Conservation (phyloP, 2,113 vertebrate genomes). For the Oenanthe melanoleuca region DNA sequence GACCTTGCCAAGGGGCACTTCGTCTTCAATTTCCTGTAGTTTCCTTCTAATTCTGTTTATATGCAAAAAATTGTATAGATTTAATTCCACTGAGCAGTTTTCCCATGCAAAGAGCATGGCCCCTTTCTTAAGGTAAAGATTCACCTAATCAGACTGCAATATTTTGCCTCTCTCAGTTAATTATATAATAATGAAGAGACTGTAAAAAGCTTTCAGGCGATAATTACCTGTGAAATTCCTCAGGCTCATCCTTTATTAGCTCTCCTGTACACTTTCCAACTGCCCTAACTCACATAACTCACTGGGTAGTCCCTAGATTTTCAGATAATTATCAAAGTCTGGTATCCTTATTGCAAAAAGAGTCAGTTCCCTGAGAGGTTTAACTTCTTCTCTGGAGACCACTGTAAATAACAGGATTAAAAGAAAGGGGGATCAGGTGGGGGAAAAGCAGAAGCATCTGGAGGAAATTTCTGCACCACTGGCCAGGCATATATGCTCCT, state of each 20-base stretch:
- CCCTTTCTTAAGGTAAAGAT: neutral
- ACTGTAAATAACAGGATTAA: neutral
- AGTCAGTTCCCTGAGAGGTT: neutral
- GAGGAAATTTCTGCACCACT: slow-evolving; percentile 51
- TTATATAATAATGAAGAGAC: slow-evolving; percentile 13
- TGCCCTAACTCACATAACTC: neutral
- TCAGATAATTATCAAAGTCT: neutral
- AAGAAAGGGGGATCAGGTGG: slow-evolving; percentile 5
- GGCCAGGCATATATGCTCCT: slow-evolving; percentile 1
- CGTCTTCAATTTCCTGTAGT: neutral
- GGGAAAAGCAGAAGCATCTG: slow-evolving; percentile 31
- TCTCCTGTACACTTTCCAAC: neutral
- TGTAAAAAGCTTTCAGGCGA: slow-evolving; percentile 1
- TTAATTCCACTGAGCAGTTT: neutral
- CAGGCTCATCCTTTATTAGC: neutral
- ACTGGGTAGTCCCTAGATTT: neutral
- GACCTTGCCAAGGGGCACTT: neutral
- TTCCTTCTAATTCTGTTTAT: neutral
- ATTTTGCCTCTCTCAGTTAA: neutral
- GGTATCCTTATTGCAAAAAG: neutral
- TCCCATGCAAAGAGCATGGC: neutral
- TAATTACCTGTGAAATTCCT: slow-evolving; percentile 26
- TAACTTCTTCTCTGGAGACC: neutral
- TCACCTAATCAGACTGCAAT: neutral
- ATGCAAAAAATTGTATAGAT: no score